Percentiles rank a stretch among this genome's conserved stretches.
These are phyloP conservation scores for Bucco capensis DNA, from an alignment of 2,113 vertebrate genomes.

Conservation along the genomic window DNA sequence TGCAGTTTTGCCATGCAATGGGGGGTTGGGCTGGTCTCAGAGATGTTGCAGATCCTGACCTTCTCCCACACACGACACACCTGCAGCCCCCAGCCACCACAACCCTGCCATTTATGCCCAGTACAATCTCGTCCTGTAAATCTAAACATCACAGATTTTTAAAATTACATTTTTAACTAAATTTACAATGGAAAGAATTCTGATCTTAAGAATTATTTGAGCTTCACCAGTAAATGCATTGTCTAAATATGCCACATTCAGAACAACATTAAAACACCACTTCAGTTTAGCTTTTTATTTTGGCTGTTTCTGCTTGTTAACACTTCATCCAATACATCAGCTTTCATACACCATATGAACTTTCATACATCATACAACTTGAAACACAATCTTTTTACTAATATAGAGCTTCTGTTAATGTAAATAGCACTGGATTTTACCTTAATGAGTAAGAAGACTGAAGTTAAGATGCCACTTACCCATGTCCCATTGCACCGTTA, in stretches of 20 bases:
- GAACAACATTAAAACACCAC: background rate
- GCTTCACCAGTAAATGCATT: background rate
- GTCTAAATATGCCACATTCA: background rate
- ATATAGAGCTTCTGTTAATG: background rate
- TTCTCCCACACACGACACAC: background rate
- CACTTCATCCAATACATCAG: background rate
- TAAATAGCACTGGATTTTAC: background rate
- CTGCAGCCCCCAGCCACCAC: background rate
- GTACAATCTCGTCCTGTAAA: background rate
- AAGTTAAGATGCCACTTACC: conserved; percentile 76
- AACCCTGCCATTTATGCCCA: background rate
- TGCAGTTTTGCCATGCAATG: background rate
- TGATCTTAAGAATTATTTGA: background rate
- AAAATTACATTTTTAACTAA: background rate
- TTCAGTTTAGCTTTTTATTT: background rate
- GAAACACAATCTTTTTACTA: background rate
- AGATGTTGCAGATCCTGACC: background rate
- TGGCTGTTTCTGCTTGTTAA: background rate
- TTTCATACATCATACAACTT: background rate
- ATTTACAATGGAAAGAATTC: background rate
- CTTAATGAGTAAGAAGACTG: background rate
- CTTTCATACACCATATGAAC: too few relatives aligned
- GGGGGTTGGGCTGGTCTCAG: background rate
- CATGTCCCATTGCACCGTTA: conserved; percentile 98
- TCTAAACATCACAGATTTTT: background rate